A percentile compares a stretch with the other conserved stretches of the same genome.
Evolutionary conservation across 1,140 invertebrate species (phyloP).

Genomic region (Venturia canescens): DNA sequence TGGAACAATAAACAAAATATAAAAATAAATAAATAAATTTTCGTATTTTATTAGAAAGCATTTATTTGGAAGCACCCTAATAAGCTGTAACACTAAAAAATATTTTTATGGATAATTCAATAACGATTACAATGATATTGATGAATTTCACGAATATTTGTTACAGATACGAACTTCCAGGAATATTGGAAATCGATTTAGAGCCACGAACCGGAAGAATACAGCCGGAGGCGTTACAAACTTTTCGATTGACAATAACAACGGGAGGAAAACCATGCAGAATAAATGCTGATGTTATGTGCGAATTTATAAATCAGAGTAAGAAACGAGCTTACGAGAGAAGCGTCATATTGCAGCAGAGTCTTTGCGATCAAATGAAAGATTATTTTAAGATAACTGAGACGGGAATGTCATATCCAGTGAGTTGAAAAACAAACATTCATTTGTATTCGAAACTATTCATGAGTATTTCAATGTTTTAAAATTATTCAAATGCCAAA

Average conservation of each 20-base stretch:
- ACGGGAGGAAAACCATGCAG: slow-evolving; percentile 53
- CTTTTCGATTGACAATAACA: slow-evolving; percentile 56
- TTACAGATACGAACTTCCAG: slow-evolving; percentile 55
- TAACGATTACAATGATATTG: slow-evolving; percentile 19
- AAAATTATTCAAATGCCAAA: neutral
- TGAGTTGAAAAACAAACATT: slow-evolving; percentile 46
- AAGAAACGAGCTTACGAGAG: slow-evolving; percentile 60
- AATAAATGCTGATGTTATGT: slow-evolving; percentile 60
- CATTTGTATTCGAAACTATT: neutral
- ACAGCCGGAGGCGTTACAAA: slow-evolving; percentile 58
- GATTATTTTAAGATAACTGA: slow-evolving; percentile 66
- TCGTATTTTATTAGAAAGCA: too few relatives aligned
- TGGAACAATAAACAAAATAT: too few relatives aligned
- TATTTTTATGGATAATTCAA: neutral
- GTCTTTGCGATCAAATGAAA: slow-evolving; percentile 53
- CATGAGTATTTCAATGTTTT: neutral
- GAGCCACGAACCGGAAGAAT: slow-evolving; percentile 63
- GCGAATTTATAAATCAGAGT: slow-evolving; percentile 63
- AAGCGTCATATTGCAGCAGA: slow-evolving; percentile 51
- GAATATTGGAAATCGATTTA: slow-evolving; percentile 56
- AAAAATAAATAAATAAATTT: too few relatives aligned
- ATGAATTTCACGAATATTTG: neutral
- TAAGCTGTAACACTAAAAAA: too few relatives aligned
- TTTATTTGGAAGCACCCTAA: too few relatives aligned
- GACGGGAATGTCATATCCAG: slow-evolving; percentile 59